A percentile compares a stretch with the other conserved stretches of the same genome.
Evolutionary conservation across 2,113 vertebrate species (phyloP).

Genomic region (Brienomyrus brachyistius): DNA sequence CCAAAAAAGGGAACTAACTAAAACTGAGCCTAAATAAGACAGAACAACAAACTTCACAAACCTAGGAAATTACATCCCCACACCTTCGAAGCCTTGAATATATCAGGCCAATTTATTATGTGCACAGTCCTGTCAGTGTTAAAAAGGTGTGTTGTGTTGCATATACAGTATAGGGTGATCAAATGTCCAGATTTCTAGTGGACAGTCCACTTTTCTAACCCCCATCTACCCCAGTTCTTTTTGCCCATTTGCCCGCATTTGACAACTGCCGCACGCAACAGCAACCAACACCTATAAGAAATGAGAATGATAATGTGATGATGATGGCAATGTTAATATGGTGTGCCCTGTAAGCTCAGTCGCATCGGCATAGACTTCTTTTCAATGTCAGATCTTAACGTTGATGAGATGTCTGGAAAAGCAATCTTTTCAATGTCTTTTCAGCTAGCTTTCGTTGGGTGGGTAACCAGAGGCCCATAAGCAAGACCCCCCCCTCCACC

Average conservation of each 20-base stretch:
- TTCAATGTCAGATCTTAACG: background rate
- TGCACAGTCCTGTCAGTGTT: background rate
- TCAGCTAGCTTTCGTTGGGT: slow-evolving; percentile 22
- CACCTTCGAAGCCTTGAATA: background rate
- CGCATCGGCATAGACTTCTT: background rate
- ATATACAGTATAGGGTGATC: background rate
- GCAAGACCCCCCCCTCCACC: slow-evolving; percentile 30
- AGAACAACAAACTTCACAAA: background rate
- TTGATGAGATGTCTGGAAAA: background rate
- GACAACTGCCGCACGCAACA: background rate
- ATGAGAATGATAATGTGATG: background rate
- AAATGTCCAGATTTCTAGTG: background rate
- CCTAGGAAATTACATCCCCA: background rate
- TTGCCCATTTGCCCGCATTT: background rate
- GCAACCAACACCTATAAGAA: background rate
- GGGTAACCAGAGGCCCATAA: slow-evolving; percentile 35
- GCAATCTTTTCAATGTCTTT: slow-evolving; percentile 38
- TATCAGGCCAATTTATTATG: background rate
- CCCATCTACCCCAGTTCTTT: background rate
- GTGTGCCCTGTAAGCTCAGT: background rate
- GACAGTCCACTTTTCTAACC: no score
- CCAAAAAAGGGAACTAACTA: background rate
- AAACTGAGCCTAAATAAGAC: background rate
- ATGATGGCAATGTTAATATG: background rate
- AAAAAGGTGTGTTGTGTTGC: background rate